These are phyloP conservation scores for Halesus radiatus DNA, from an alignment of 1,140 invertebrate species.

Conservation along the genomic window DNA sequence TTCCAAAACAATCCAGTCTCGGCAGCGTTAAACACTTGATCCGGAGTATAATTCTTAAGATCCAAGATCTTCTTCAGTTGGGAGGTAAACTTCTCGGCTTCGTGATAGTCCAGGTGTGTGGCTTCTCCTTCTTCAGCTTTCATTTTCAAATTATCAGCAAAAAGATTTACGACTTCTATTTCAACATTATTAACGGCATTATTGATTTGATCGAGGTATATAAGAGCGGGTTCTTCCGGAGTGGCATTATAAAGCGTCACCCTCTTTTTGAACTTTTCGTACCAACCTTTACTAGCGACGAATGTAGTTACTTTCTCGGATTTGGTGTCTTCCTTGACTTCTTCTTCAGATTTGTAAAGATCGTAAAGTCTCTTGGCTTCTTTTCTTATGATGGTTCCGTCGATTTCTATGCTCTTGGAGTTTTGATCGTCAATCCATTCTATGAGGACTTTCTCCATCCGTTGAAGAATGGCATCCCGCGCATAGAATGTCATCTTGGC, in stretches of 20 bases:
- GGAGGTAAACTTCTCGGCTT: conserved; percentile 57
- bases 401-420: conserved; percentile 16
- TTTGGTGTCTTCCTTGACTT: conserved; percentile 37
- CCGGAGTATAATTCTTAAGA: conserved; percentile 57
- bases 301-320: conserved; percentile 45
- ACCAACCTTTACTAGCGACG: conserved; percentile 61
- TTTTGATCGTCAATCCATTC: conserved; percentile 44
- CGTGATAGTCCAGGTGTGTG: conserved; percentile 59
- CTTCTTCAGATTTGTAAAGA: conserved; percentile 52
- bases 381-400: conserved; percentile 37
- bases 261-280: conserved; percentile 60
- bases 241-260: conserved; percentile 59
- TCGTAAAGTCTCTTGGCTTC: conserved; percentile 57
- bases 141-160: background rate
- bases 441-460: conserved; percentile 43
- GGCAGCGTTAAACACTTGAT: conserved; percentile 65
- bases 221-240: conserved; percentile 40
- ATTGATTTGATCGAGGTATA: background rate
- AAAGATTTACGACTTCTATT: background rate
- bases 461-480: conserved; percentile 15
- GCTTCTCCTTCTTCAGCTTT: conserved; percentile 53
- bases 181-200: background rate
- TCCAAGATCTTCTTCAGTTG: conserved; percentile 58
- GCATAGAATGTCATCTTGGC: conserved; percentile 31
- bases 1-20: conserved; percentile 68